Evolutionary conservation across 2,113 vertebrate genomes (phyloP), one percentile per base, ranked within the genome.

Genomic region (Scomber japonicus): DNA sequence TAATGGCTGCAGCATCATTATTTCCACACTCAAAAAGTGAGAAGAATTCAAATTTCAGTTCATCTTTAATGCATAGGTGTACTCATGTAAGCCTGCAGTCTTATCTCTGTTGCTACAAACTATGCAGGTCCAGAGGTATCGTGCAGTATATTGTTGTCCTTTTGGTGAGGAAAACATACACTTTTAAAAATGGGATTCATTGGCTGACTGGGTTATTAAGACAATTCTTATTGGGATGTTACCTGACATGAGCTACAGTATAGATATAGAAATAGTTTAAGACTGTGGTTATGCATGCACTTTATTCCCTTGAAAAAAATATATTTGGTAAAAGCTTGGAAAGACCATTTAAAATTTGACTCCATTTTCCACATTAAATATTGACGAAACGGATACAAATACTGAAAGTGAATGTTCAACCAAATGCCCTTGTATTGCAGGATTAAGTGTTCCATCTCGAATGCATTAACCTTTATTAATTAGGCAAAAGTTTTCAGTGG

Each of bases 381-480:
- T 86, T 80, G 55, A 88, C 10, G n/a, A 71, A 83, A 81, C 16
- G 55, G 44, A 81, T 86, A 76, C 75, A 82, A 63, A 78, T 51
- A 63, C 60, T 66, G 60, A 85, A 84, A 68, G 50, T 53, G 71
- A 87, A 84, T 71, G 45, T 84, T 88, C 64, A 80, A 75, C 63
- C 65, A 71, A 86, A 86, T 63, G 71, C 65, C 71, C 77, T 71
- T 81, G 71, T 68, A 79, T 82, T 65, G 60, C 61, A 83, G 75
- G 83, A 84, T 84, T 72, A 88, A 85, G 79, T 75, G 72, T 80
- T 81, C 75, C 27, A 68, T 89, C 88, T 70, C 69, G 74, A 88
- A 87, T 84, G 71, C 86, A 90, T 89, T 92, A 91, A 89, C 83
- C 75, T 83, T 90, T 82, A 88, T 85, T 90, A 87, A 92, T 89